Evolutionary conservation across 2,113 vertebrate genomes (phyloP).

Genomic region (Heliornis fulica): DNA sequence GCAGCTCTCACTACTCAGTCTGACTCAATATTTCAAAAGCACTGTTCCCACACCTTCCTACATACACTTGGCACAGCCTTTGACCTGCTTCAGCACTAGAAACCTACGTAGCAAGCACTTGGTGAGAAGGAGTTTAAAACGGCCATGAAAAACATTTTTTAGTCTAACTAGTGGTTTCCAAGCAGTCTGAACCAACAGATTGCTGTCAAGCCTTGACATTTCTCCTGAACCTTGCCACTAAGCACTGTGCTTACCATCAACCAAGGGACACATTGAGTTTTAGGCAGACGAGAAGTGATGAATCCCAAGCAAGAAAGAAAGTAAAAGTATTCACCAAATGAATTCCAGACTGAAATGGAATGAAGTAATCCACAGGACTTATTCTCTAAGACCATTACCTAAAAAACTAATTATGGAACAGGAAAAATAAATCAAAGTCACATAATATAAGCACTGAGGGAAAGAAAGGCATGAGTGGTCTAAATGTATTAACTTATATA

Average conservation of each 20-base stretch:
- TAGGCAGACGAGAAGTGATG: background rate
- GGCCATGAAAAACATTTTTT: background rate
- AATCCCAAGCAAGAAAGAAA: background rate
- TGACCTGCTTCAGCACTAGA: conserved; percentile 12
- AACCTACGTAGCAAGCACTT: background rate
- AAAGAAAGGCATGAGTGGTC: background rate
- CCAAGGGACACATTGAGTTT: background rate
- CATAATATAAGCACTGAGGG: background rate
- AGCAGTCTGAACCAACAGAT: background rate
- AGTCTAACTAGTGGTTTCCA: background rate
- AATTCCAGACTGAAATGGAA: background rate
- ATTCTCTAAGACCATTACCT: background rate
- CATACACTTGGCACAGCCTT: background rate
- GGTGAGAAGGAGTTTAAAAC: background rate
- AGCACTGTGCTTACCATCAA: background rate
- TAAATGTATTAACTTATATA: background rate
- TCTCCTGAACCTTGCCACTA: background rate
- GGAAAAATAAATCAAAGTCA: background rate
- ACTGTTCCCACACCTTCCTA: conserved; percentile 19
- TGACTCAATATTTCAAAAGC: conserved; percentile 16
- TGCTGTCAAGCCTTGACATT: background rate
- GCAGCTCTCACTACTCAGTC: background rate
- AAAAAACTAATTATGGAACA: background rate
- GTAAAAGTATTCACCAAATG: background rate
- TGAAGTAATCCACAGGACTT: background rate